Conservation (phyloP, 1,140 invertebrate species). For the Nasonia vitripennis region DNA sequence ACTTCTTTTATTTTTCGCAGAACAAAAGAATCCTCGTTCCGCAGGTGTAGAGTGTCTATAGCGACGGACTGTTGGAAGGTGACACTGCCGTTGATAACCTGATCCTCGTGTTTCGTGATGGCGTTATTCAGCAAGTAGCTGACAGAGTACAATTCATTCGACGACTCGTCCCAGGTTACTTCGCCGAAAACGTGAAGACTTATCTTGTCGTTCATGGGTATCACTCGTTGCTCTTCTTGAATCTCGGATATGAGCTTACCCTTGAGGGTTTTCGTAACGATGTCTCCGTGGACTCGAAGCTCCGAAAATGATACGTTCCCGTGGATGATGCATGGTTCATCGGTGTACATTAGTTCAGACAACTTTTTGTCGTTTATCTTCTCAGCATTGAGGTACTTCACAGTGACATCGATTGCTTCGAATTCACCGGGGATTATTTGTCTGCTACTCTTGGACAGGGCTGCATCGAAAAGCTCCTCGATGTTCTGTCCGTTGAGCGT, state of each 20-base stretch:
- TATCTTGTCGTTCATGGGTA: slow-evolving; percentile 35
- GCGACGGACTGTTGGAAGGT: neutral
- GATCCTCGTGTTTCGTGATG: slow-evolving; percentile 58
- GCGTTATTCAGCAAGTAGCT: slow-evolving; percentile 57
- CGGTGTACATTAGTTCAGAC: slow-evolving; percentile 53
- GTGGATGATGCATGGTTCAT: slow-evolving; percentile 52
- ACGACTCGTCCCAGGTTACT: slow-evolving; percentile 53
- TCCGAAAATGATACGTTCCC: slow-evolving; percentile 57
- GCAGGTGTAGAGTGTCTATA: neutral
- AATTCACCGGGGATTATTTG: slow-evolving; percentile 53
- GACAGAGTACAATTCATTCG: slow-evolving; percentile 21
- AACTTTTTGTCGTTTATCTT: slow-evolving; percentile 54
- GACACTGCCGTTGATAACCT: slow-evolving; percentile 53
- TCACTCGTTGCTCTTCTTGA: slow-evolving; percentile 36
- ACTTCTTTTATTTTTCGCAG: slow-evolving; percentile 55
- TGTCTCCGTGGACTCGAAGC: slow-evolving; percentile 54
- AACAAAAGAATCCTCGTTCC: neutral
- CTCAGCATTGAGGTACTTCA: slow-evolving; percentile 47
- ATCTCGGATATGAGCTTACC: slow-evolving; percentile 49
- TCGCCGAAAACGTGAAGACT: slow-evolving; percentile 52
- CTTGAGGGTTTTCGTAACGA: slow-evolving; percentile 54
- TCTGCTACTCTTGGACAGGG: slow-evolving; percentile 53
- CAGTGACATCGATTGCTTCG: slow-evolving; percentile 37
- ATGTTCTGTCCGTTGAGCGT: slow-evolving; percentile 47
- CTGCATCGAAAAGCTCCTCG: slow-evolving; percentile 46